Conservation (phyloP, 2,113 vertebrate species). For the Calidris pygmaea region DNA sequence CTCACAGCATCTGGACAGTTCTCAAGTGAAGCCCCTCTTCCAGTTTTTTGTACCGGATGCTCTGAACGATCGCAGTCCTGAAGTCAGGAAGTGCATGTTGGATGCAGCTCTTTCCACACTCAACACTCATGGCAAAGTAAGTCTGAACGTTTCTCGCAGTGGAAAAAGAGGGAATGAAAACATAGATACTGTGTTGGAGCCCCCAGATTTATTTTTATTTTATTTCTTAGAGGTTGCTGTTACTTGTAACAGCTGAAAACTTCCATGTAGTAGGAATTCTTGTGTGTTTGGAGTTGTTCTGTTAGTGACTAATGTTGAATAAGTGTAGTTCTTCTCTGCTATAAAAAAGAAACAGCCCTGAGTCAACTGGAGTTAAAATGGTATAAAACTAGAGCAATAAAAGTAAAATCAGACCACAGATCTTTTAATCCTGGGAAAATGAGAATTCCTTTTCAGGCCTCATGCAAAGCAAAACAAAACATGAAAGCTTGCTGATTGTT, state of each 20-base stretch:
- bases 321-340: not conserved
- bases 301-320: not conserved
- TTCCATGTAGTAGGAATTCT: not conserved
- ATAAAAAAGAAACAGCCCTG: not conserved
- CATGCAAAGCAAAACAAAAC: not conserved
- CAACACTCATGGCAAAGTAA: conserved; percentile 96
- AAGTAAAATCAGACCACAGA: not conserved
- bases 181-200: not conserved
- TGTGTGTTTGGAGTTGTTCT: not conserved
- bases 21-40: conserved; percentile 94
- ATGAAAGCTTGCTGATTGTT: not conserved
- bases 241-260: not conserved
- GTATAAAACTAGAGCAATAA: not conserved
- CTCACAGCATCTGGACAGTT: conserved; percentile 88
- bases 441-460: not conserved
- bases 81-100: conserved; percentile 95
- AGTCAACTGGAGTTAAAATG: not conserved
- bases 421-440: not conserved
- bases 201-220: not conserved
- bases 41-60: conserved; percentile 96
- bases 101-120: conserved; percentile 93
- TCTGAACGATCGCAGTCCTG: conserved; percentile 92
- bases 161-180: not conserved
- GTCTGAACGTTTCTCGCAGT: not conserved
- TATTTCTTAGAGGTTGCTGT: not conserved